A percentile compares a stretch with the other conserved stretches of the same genome.
phyloP scores from a whole-genome alignment of 2,113 vertebrate genomes.

The Aleadryas rufinucha region DNA sequence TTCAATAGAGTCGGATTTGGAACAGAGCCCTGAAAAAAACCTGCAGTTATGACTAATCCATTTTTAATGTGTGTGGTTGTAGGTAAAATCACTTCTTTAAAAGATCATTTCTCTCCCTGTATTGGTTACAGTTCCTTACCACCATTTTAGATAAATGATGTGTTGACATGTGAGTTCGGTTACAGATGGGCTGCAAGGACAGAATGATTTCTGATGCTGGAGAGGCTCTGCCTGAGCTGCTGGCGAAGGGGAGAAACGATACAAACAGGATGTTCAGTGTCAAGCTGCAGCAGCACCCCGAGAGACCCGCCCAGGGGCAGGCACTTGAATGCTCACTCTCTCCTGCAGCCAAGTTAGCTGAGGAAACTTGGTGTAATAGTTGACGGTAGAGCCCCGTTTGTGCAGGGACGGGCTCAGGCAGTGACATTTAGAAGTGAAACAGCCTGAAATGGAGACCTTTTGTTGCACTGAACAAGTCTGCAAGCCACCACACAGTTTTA shows the following conservation, averaged over 20 bases:
- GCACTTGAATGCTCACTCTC: background rate
- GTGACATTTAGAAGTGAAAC: background rate
- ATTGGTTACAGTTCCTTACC: background rate
- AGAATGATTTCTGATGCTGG: background rate
- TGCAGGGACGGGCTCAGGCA: background rate
- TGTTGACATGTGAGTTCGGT: background rate
- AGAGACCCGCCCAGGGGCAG: background rate
- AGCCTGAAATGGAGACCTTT: background rate
- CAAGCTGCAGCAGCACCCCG: background rate
- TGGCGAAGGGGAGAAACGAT: background rate
- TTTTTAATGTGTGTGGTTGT: constrained; percentile 29
- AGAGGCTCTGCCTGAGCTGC: background rate
- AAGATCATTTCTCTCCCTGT: background rate
- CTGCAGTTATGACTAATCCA: constrained; percentile 36
- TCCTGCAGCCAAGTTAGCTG: background rate
- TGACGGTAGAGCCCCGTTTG: background rate
- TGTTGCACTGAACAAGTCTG: background rate
- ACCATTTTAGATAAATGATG: background rate
- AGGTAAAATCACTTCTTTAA: constrained; percentile 36
- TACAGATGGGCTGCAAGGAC: background rate
- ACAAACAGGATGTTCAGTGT: background rate
- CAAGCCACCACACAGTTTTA: background rate
- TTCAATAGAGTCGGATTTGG: background rate
- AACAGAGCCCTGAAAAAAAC: constrained; percentile 26
- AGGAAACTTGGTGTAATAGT: background rate